A percentile compares a stretch with the other conserved stretches of the same genome.
phyloP scores from a whole-genome alignment of 2,888 invertebrate species.

The Melanophora roralis region DNA sequence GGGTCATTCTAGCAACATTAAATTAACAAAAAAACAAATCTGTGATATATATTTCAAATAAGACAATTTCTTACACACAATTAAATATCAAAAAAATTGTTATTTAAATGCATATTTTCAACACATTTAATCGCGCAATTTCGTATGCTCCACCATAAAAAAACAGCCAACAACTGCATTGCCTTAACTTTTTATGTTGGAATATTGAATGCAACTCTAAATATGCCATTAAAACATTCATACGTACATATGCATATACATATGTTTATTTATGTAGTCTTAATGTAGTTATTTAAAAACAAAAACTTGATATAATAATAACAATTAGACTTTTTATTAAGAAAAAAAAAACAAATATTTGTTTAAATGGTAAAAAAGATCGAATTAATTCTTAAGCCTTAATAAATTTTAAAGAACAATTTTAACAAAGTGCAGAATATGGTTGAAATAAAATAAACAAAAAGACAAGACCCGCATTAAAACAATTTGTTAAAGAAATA shows the following conservation, averaged over 20 bases:
- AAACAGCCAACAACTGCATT: background rate
- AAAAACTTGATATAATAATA: constrained; percentile 16
- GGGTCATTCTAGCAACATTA: background rate
- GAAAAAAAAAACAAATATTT: background rate
- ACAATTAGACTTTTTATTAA: constrained; percentile 33
- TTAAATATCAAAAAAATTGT: constrained; percentile 33
- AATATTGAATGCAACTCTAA: too few species aligned
- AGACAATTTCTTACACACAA: constrained; percentile 22
- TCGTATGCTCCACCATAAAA: background rate
- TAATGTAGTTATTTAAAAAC: too few species aligned
- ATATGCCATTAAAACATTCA: background rate
- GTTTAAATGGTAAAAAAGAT: constrained; percentile 5
- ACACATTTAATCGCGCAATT: background rate
- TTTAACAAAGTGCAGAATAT: background rate
- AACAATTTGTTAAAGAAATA: constrained; percentile 60
- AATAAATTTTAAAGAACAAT: constrained; percentile 44
- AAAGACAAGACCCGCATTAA: constrained; percentile 32
- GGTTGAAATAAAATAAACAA: constrained; percentile 8
- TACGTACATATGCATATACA: background rate
- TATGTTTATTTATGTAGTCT: background rate
- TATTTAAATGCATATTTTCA: constrained; percentile 22
- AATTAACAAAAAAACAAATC: constrained; percentile 8
- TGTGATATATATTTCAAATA: constrained; percentile 19
- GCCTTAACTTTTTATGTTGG: background rate
- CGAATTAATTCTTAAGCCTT: constrained; percentile 55